Evolutionary conservation across 2,797 vertebrate species (phyloP).

Genomic region (Coregonus ussuriensis): DNA sequence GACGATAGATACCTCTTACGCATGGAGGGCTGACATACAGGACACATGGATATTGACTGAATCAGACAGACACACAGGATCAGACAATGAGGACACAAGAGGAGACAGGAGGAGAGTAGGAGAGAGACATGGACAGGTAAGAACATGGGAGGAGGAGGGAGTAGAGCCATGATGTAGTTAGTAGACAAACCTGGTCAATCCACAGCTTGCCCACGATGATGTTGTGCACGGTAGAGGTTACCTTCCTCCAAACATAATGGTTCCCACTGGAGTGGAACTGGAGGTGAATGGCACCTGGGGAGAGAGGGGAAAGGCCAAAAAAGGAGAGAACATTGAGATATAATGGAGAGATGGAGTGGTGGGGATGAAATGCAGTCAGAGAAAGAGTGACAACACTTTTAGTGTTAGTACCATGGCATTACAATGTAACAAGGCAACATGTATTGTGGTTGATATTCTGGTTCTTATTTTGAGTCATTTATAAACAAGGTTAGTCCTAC

Average conservation of each 20-base stretch:
- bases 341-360: neutral
- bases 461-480: conserved; percentile 3
- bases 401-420: neutral
- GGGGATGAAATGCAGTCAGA: neutral
- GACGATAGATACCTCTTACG: neutral
- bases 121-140: neutral
- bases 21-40: neutral
- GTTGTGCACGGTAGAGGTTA: conserved; percentile 99
- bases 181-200: conserved; percentile 92
- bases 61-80: neutral
- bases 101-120: neutral
- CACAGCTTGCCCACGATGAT: conserved; percentile 99
- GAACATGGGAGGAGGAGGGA: conserved; percentile 11
- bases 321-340: neutral
- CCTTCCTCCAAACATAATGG: conserved; percentile 97
- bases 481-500: conserved; percentile 6
- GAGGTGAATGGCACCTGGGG: conserved; percentile 90
- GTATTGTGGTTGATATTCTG: conserved; percentile 11
- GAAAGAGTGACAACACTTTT: neutral
- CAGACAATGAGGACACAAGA: neutral
- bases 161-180: neutral
- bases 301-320: neutral
- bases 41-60: neutral
- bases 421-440: neutral
- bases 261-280: conserved; percentile 93